These are phyloP conservation scores for Nomada fucata DNA, from an alignment of 2,888 invertebrate species.

Conservation along the genomic window DNA sequence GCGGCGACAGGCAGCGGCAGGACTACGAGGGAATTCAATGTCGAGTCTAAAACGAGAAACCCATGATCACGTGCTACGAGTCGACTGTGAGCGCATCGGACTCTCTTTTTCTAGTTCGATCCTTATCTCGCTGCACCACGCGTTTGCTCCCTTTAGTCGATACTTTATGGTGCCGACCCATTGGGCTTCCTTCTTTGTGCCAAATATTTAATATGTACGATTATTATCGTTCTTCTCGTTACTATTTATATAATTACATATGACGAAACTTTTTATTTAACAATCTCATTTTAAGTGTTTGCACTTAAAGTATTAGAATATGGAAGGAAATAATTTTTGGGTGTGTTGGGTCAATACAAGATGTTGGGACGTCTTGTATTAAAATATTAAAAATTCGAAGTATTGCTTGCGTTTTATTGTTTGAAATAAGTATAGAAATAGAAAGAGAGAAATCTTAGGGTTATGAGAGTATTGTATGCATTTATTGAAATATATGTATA, in stretches of 20 bases:
- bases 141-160: slow-evolving; percentile 20
- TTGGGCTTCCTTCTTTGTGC: background rate
- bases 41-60: slow-evolving; percentile 65
- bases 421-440: background rate
- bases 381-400: background rate
- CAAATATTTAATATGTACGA: background rate
- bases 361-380: too few species aligned
- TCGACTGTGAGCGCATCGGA: slow-evolving; percentile 59
- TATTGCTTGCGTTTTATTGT: background rate
- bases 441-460: background rate
- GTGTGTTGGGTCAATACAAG: background rate
- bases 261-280: background rate
- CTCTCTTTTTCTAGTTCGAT: slow-evolving; percentile 29
- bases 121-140: slow-evolving; percentile 10
- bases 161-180: slow-evolving; percentile 35
- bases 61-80: slow-evolving; percentile 67
- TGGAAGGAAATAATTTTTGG: background rate
- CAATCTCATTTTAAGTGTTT: background rate
- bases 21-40: slow-evolving; percentile 61
- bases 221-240: background rate
- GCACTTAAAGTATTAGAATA: too few species aligned
- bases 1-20: slow-evolving; percentile 46
- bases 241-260: background rate
- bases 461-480: too few species aligned
- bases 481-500: background rate